These are phyloP conservation scores for Antennarius maculatus DNA, from an alignment of 2,797 vertebrate genomes.

Conservation along the genomic window DNA sequence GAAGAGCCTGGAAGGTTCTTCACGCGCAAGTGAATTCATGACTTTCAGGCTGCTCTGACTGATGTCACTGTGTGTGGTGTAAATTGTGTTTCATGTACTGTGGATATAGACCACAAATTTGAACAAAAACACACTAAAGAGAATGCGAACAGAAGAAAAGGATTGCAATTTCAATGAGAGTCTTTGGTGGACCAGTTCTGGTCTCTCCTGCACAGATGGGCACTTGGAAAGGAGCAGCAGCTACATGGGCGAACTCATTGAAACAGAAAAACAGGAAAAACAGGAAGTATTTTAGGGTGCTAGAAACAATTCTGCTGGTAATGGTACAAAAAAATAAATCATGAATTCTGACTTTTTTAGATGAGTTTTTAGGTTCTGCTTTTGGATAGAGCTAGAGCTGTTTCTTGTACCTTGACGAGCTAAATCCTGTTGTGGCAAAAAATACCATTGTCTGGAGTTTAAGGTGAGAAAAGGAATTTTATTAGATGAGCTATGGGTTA, in stretches of 20 bases:
- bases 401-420: neutral
- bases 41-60: constrained; percentile 7
- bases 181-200: constrained; percentile 23
- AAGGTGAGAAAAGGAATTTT: too few relatives aligned
- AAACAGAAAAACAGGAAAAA: constrained; percentile 35
- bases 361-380: neutral
- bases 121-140: constrained; percentile 31
- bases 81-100: constrained; percentile 11
- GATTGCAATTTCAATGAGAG: constrained; percentile 10
- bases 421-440: too few relatives aligned
- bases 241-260: constrained; percentile 52
- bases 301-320: constrained; percentile 17
- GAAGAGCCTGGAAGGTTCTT: constrained; percentile 1
- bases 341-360: too few relatives aligned
- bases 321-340: too few relatives aligned
- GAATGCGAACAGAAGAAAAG: neutral
- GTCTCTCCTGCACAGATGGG: constrained; percentile 47
- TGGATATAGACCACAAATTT: constrained; percentile 23
- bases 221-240: constrained; percentile 27
- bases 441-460: too few relatives aligned
- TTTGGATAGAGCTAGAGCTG: neutral
- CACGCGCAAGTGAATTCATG: neutral
- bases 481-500: too few relatives aligned
- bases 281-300: constrained; percentile 22
- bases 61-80: neutral